Percentiles rank a stretch among this genome's conserved stretches.
Conservation (phyloP, 2,888 invertebrate genomes). For the Disparrhopalites patrizii region DNA sequence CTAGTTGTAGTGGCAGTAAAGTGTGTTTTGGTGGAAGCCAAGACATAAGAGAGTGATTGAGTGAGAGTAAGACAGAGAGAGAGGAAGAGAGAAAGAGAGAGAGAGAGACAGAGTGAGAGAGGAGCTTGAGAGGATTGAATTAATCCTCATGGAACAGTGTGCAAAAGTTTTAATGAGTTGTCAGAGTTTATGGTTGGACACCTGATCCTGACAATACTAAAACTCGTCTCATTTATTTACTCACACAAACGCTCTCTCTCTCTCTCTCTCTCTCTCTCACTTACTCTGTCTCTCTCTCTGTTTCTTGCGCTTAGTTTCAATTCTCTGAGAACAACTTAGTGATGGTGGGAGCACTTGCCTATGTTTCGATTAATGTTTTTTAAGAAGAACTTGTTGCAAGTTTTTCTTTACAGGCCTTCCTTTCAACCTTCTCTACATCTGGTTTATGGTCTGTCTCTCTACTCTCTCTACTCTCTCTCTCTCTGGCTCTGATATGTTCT, state of each 20-base stretch:
- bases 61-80: neutral
- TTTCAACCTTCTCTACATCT: neutral
- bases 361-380: neutral
- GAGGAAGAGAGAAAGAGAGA: neutral
- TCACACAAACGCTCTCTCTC: no score
- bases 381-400: neutral
- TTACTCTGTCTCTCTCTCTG: no score
- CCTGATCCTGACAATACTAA: conserved; percentile 24
- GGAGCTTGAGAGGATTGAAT: neutral
- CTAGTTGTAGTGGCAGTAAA: no score
- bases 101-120: neutral
- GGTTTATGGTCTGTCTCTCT: neutral
- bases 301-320: neutral
- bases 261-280: no score
- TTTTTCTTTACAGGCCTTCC: neutral
- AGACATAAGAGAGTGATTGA: neutral
- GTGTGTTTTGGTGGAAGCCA: neutral
- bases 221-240: conserved; percentile 25
- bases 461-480: neutral
- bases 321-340: neutral
- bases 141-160: conserved; percentile 13
- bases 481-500: neutral
- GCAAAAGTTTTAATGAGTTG: conserved; percentile 37
- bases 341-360: no score
- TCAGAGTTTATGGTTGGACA: conserved; percentile 27